Conservation (phyloP, 1,140 invertebrate species). For the Hydropsyche tenuis region DNA sequence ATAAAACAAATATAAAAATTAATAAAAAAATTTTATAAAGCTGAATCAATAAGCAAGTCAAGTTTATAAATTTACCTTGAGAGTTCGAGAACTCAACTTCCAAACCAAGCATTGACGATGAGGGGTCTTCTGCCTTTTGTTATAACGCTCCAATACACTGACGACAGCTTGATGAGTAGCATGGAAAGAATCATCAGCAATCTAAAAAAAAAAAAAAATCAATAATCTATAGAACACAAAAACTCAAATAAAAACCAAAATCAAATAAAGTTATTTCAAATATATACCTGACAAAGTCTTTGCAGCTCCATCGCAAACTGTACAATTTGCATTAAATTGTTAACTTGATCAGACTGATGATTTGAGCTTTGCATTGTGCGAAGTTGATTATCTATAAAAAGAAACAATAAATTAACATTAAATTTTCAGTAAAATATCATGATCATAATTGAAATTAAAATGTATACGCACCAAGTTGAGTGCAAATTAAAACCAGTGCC, state of each 20-base stretch:
- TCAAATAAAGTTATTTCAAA: slow-evolving; percentile 18
- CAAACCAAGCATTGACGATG: slow-evolving; percentile 78
- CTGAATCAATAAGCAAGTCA: not conserved
- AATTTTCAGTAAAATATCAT: not conserved
- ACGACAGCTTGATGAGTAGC: slow-evolving; percentile 67
- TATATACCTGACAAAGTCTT: slow-evolving; percentile 67
- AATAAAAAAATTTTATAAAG: not conserved
- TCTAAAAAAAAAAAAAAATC: slow-evolving; percentile 58
- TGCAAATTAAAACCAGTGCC: slow-evolving; percentile 73
- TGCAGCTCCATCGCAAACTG: slow-evolving; percentile 67
- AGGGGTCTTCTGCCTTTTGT: slow-evolving; percentile 71
- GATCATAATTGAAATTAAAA: not conserved
- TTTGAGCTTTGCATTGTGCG: slow-evolving; percentile 50
- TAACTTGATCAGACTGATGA: slow-evolving; percentile 48
- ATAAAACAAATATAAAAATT: not conserved
- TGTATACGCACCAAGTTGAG: slow-evolving; percentile 65
- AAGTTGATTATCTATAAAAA: slow-evolving; percentile 54
- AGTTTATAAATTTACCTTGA: slow-evolving; percentile 56
- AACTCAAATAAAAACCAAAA: not conserved
- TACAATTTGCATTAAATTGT: slow-evolving; percentile 61
- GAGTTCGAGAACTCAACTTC: slow-evolving; percentile 70
- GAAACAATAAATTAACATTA: not conserved
- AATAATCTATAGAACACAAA: not conserved
- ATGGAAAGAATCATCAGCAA: slow-evolving; percentile 69
- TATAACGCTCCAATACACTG: slow-evolving; percentile 71